A percentile compares a stretch with the other conserved stretches of the same genome.
These are phyloP conservation scores for Esox niger DNA, from an alignment of 2,113 vertebrate species.

Conservation along the genomic window DNA sequence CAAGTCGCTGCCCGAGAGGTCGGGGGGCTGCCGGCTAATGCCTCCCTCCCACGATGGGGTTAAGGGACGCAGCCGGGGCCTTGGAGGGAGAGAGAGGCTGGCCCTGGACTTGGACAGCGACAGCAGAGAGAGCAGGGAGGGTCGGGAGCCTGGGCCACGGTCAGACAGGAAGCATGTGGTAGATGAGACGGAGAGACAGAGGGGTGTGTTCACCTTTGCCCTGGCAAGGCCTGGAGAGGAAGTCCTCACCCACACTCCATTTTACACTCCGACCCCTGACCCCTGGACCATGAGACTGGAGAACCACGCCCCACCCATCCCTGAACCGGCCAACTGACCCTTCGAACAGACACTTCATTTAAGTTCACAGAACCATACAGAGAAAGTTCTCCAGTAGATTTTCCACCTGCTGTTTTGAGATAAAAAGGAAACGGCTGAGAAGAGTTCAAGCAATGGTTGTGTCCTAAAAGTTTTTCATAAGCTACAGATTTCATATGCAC, in stretches of 20 bases:
- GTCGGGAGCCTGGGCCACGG: constrained; percentile 62
- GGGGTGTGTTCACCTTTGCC: constrained; percentile 85
- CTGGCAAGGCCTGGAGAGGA: constrained; percentile 78
- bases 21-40: constrained; percentile 70
- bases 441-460: neutral
- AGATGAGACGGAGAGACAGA: constrained; percentile 83
- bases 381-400: neutral
- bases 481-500: neutral
- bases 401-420: neutral
- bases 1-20: constrained; percentile 32
- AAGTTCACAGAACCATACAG: neutral
- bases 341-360: too few relatives aligned
- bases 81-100: constrained; percentile 52
- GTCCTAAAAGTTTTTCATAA: neutral
- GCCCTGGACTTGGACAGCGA: constrained; percentile 71
- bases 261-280: constrained; percentile 80
- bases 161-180: constrained; percentile 71
- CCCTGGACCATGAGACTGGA: constrained; percentile 87
- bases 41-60: constrained; percentile 67
- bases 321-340: constrained; percentile 86
- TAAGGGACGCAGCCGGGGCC: constrained; percentile 67
- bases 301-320: constrained; percentile 77
- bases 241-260: constrained; percentile 80
- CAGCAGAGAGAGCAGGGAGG: constrained; percentile 78
- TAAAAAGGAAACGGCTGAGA: neutral